Evolutionary conservation across 2,888 invertebrate species (phyloP).

Genomic region (Troides aeacus): DNA sequence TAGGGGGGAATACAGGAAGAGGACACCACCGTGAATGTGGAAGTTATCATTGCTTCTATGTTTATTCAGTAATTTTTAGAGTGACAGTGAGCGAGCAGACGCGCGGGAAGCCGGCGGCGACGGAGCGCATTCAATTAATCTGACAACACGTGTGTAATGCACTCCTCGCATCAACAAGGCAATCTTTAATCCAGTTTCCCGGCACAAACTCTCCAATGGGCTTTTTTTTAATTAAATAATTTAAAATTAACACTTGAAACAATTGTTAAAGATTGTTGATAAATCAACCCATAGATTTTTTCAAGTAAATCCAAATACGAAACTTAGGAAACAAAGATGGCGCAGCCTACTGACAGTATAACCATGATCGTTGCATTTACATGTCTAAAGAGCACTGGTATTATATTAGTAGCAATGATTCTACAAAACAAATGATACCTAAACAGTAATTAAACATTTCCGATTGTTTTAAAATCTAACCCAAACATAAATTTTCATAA

Average conservation of each 20-base stretch:
- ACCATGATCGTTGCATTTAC: no score
- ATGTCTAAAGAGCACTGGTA: no score
- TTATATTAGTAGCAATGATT: no score
- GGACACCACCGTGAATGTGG: slow-evolving; percentile 41
- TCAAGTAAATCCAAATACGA: no score
- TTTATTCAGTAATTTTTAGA: slow-evolving; percentile 49
- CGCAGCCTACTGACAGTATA: no score
- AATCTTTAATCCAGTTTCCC: slow-evolving; percentile 11
- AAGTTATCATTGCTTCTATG: slow-evolving; percentile 41
- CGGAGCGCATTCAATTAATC: slow-evolving; percentile 70
- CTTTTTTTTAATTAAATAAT: background rate
- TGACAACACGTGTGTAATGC: slow-evolving; percentile 72
- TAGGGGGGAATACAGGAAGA: slow-evolving; percentile 44
- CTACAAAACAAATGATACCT: no score
- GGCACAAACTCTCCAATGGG: background rate
- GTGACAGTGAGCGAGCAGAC: slow-evolving; percentile 33
- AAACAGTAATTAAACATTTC: no score
- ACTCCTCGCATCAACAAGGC: slow-evolving; percentile 24
- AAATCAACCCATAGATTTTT: no score
- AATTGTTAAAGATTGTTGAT: background rate
- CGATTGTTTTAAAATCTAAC: no score
- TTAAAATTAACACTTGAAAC: background rate
- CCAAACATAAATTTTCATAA: no score
- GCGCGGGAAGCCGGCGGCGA: slow-evolving; percentile 38
- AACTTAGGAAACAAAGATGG: no score